Base-by-base conservation (phyloP, 2,113 vertebrate species). In the Synodontis membranacea region DNA sequence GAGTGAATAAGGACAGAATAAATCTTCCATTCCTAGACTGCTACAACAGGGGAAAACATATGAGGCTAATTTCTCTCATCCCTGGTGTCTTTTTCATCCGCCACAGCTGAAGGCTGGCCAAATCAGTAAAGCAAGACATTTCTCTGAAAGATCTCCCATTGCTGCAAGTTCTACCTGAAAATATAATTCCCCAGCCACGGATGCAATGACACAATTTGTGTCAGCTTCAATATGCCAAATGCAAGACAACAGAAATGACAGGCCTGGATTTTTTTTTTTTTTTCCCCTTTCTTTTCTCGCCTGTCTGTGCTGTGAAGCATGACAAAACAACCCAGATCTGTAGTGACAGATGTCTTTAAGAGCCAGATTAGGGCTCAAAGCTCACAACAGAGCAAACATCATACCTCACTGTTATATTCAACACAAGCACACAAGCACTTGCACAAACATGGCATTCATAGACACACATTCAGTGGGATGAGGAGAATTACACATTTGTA, bases 281-380 rank as follows among this genome's bases (percentile, higher is more conserved):
- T 76, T 44, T 28, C 46, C 46, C 90, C 89, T 87, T 88, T 52
- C 88, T 79, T 74, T 74, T 64, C 85, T 89, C 89, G 91, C 93
- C 92, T 84, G 91, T 91, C 91, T 93, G 92, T 92, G 93, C 92
- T 90, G 91, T 90, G 92, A 90, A 94, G 94, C 94, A 93, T 94
- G 95, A 96, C 95, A 94, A 94, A 95, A 95, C 95, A 95, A 94
- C 91, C 90, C 92, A 95, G 94, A 96, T 94, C 92, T 90, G 92
- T 94, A 91, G 93, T 96, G 94, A 96, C 95, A 95, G 94, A 95
- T 93, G 93, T 95, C 94, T 95, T 95, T 94, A 95, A 95, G 93
- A 94, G 93, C 91, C 90, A 95, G 93, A 95, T 95, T 95, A 95
- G 93, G 90, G 94, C 93, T 90, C 92, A 89, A 76, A 76, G 91